Base-by-base conservation (phyloP, 2,113 vertebrate genomes). In the cat (Felis catus) region DNA sequence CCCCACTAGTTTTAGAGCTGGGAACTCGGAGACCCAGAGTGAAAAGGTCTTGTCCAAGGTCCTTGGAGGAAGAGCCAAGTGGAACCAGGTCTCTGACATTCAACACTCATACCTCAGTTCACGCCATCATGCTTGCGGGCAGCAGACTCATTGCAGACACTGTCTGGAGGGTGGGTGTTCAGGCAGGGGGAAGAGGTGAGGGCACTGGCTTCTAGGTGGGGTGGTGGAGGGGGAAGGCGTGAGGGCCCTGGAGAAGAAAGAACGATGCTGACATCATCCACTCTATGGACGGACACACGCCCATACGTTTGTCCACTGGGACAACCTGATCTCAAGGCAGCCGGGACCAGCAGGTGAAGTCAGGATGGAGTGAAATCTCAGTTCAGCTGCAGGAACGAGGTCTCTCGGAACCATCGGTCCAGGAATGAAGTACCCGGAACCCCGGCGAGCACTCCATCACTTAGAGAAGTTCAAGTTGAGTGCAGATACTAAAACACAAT, bases 31-130 rank as follows among this genome's bases (percentile, higher is more conserved):
- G 80, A 55, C 53, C 79, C 87, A 85, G 91, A 45, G 83, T 25
- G 36, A 36, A 88, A 65, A 36, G 10, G 16, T 16, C 21, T 21
- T 48, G 14, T 53, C 9, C 3, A 36, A 58, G 31, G 27, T 39
- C 39, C 78, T 39, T 7, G 23, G 51, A 8, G 31, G 29, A 4
- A 36, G 10, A 66, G 48, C 27, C 45, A 61, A 19, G 33, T 8
- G 29, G 81, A 19, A 5, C 10, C n/a, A 36, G 33, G 33, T 58
- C 23, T 68, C 76, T 55, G 66, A 66, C 10, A 3, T 39, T 12
- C 5, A 3, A 4, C 4, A 14, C 6, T 19, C 18, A 29, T 1
- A 2, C 3, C 27, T 55, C 25, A 3, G 1, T 11, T 1, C 8
- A 45, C 16, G 48, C 39, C 8, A 39, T 58, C 21, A 7, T 18